These are phyloP conservation scores for Enteromius afrohamiltoni DNA, from an alignment of 2,797 vertebrate species.

Conservation along the genomic window DNA sequence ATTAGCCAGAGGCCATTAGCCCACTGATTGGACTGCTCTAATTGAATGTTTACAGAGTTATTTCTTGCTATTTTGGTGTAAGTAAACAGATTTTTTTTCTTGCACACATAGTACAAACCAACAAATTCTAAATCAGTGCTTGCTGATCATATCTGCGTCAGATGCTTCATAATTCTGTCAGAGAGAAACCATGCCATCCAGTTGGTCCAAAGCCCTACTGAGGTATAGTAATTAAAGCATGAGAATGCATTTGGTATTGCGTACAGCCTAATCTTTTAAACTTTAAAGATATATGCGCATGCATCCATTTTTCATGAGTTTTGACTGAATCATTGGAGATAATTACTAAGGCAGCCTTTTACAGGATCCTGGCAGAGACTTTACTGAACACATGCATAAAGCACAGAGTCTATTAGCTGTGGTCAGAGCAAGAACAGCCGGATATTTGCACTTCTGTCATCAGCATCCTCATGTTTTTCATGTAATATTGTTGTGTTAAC, in stretches of 20 bases:
- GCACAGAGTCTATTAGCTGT: conserved; percentile 17
- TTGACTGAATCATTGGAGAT: neutral
- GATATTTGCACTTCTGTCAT: neutral
- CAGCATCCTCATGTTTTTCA: neutral
- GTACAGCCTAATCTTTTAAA: neutral
- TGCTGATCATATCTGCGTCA: neutral
- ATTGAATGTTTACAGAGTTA: neutral
- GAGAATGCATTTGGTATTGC: neutral
- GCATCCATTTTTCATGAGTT: neutral
- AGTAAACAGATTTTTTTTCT: neutral
- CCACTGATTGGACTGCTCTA: neutral
- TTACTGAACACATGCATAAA: neutral
- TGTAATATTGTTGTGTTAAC: neutral
- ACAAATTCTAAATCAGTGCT: neutral
- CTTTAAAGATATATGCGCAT: neutral
- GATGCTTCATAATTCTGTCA: neutral
- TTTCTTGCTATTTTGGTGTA: neutral
- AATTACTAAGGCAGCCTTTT: neutral
- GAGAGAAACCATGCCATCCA: neutral
- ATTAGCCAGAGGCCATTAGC: neutral
- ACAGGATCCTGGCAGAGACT: neutral
- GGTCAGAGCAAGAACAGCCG: neutral
- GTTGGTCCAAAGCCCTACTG: neutral
- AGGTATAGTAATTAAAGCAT: neutral
- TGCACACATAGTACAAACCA: neutral